phyloP scores from a whole-genome alignment of 2,888 invertebrate genomes.

The Melikaiella ostensackeni region DNA sequence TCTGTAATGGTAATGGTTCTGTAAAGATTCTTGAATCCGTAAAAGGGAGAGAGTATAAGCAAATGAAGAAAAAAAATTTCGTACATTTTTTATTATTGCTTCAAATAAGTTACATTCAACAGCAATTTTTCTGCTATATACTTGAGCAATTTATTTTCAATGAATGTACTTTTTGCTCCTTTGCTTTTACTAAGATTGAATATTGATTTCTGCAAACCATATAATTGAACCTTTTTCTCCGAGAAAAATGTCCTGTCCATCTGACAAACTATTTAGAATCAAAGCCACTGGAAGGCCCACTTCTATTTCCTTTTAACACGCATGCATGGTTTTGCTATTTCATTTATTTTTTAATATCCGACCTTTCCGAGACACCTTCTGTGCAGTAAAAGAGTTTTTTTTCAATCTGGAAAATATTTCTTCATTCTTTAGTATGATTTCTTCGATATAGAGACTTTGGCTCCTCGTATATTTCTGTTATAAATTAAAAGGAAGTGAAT shows the following conservation, averaged over 20 bases:
- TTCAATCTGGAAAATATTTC: too few relatives aligned
- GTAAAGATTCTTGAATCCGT: too few relatives aligned
- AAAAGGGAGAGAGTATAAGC: too few relatives aligned
- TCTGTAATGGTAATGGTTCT: too few relatives aligned
- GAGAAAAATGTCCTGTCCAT: neutral
- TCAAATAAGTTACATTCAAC: too few relatives aligned
- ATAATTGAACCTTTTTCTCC: neutral
- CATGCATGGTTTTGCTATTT: constrained; percentile 43
- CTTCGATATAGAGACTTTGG: too few relatives aligned
- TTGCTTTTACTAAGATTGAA: neutral
- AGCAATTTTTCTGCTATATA: too few relatives aligned
- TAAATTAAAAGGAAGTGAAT: neutral
- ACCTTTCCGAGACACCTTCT: constrained; percentile 39
- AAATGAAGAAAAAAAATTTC: too few relatives aligned
- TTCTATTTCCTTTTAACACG: constrained; percentile 32
- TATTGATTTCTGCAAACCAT: neutral
- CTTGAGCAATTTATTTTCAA: too few relatives aligned
- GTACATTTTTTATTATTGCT: too few relatives aligned
- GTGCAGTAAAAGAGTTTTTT: neutral
- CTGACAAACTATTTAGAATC: constrained; percentile 15
- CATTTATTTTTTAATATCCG: constrained; percentile 64
- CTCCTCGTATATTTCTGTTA: neutral
- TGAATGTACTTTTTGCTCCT: too few relatives aligned
- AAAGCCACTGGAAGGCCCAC: constrained; percentile 3
- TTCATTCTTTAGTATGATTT: too few relatives aligned